These are phyloP conservation scores for Sitophilus oryzae DNA, from an alignment of 1,140 invertebrate genomes.

Conservation along the genomic window DNA sequence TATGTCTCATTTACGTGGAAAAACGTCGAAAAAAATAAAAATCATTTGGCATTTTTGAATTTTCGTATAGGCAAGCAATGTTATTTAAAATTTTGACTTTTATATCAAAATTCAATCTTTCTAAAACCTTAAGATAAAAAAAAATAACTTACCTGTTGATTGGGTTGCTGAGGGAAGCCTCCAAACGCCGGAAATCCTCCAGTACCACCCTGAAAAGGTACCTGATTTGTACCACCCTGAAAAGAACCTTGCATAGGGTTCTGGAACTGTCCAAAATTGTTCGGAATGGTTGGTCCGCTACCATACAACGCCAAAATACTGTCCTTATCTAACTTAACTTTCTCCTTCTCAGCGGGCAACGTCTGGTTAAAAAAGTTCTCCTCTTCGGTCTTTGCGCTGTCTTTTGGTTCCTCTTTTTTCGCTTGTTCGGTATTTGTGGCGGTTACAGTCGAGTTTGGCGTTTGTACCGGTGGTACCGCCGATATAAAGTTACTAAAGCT, in stretches of 20 bases:
- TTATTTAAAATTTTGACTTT: slow-evolving; percentile 11
- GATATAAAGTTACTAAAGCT: slow-evolving; percentile 73
- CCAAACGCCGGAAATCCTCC: slow-evolving; percentile 28
- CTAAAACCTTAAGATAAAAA: background rate
- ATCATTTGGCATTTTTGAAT: too few species aligned
- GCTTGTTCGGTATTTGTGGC: slow-evolving; percentile 40
- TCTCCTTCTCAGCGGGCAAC: slow-evolving; percentile 65
- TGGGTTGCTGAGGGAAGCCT: slow-evolving; percentile 21
- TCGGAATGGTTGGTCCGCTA: slow-evolving; percentile 45
- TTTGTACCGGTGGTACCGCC: slow-evolving; percentile 33
- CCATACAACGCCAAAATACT: slow-evolving; percentile 89
- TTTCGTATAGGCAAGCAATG: too few species aligned
- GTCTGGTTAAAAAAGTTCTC: slow-evolving; percentile 87
- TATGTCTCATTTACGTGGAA: too few species aligned
- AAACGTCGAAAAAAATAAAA: too few species aligned
- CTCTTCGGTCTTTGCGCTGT: slow-evolving; percentile 68
- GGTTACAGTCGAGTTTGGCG: slow-evolving; percentile 36
- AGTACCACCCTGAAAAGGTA: slow-evolving; percentile 14
- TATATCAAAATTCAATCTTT: background rate
- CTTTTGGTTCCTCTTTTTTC: slow-evolving; percentile 37
- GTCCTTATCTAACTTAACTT: slow-evolving; percentile 80
- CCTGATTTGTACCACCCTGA: too few species aligned
- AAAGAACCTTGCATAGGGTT: slow-evolving; percentile 11
- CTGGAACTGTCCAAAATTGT: slow-evolving; percentile 22
- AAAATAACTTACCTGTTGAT: slow-evolving; percentile 15